A percentile compares a stretch with the other conserved stretches of the same genome.
Evolutionary conservation across 2,113 vertebrate genomes (phyloP).

Genomic region (Ranitomeya imitator): DNA sequence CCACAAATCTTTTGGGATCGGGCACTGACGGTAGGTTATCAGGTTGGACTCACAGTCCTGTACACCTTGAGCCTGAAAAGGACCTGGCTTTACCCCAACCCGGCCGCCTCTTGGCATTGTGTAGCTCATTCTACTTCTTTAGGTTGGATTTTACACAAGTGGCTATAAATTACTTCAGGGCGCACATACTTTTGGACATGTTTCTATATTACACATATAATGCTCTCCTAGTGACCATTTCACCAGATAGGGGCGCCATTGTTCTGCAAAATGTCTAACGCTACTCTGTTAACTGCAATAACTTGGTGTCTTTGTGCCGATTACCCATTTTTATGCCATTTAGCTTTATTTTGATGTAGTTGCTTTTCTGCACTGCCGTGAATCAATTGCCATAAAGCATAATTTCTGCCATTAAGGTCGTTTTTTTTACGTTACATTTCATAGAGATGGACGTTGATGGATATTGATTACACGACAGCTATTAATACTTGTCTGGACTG

Average conservation of each 20-base stretch:
- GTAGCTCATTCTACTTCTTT: background rate
- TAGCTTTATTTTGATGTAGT: background rate
- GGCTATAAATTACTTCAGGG: background rate
- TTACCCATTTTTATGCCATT: background rate
- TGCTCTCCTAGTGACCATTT: background rate
- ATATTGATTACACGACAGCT: background rate
- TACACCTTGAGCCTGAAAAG: background rate
- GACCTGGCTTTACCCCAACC: background rate
- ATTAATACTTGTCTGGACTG: background rate
- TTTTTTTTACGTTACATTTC: background rate
- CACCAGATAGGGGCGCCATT: background rate
- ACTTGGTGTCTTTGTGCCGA: background rate
- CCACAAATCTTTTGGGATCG: too few relatives aligned
- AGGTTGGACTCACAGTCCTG: too few relatives aligned
- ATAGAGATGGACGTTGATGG: background rate
- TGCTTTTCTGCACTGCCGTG: background rate
- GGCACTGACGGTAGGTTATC: too few relatives aligned
- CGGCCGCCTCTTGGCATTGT: background rate
- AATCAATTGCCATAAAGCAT: background rate
- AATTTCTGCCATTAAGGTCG: background rate
- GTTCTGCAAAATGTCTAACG: background rate
- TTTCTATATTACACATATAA: background rate
- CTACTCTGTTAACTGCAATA: background rate
- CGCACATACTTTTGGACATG: slow-evolving; percentile 1
- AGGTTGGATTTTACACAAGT: background rate